phyloP scores from a whole-genome alignment of 2,113 vertebrate genomes.

The Limnothrissa miodon region DNA sequence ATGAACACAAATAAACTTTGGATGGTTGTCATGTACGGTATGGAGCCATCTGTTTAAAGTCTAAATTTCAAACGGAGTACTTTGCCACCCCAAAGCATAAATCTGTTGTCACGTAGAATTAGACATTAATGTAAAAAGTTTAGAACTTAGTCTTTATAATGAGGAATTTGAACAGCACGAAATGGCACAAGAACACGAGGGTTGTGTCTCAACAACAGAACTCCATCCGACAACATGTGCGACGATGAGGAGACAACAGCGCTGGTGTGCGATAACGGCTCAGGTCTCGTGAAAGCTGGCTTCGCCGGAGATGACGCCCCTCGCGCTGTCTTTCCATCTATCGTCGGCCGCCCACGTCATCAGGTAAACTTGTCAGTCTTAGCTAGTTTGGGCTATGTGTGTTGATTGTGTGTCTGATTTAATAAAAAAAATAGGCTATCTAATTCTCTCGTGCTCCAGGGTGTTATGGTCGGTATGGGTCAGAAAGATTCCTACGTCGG shows the following conservation, averaged over 20 bases:
- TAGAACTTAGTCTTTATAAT: not conserved
- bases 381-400: not conserved
- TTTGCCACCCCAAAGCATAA: not conserved
- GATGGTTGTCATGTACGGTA: not conserved
- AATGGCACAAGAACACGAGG: not conserved
- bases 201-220: not conserved
- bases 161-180: not conserved
- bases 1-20: not conserved
- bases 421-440: no score
- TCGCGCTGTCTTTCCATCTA: constrained; percentile 71
- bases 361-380: constrained; percentile 55
- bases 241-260: constrained; percentile 68
- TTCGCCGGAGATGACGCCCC: constrained; percentile 71
- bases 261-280: constrained; percentile 69
- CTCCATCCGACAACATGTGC: constrained; percentile 57
- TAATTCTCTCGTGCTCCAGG: constrained; percentile 59
- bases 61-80: not conserved
- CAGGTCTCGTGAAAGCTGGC: constrained; percentile 68
- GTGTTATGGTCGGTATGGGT: constrained; percentile 95
- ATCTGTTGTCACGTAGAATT: not conserved
- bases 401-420: not conserved
- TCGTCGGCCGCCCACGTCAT: constrained; percentile 68
- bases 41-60: not conserved
- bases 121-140: not conserved
- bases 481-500: constrained; percentile 90